Conservation (phyloP, 2,888 invertebrate species). For the Rhagonycha fulva region DNA sequence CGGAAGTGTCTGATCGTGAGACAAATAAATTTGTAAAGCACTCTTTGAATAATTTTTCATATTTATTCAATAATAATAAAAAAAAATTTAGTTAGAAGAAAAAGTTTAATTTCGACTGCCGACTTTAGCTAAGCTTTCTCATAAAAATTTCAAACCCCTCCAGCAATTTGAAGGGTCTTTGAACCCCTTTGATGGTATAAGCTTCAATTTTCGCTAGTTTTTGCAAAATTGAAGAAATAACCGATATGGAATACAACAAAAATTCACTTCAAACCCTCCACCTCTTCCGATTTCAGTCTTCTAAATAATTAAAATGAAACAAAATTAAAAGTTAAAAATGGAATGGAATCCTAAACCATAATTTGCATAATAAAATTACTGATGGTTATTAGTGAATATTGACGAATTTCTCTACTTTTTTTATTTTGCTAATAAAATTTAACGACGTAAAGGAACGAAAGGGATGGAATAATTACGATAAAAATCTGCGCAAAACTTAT, state of each 20-base stretch:
- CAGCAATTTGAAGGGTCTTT: not conserved
- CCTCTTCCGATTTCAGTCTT: not conserved
- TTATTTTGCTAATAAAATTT: slow-evolving; percentile 1
- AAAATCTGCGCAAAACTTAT: not conserved
- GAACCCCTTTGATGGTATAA: not conserved
- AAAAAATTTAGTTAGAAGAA: too few relatives aligned
- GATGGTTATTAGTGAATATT: not conserved
- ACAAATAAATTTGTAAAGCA: too few relatives aligned
- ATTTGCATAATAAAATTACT: not conserved
- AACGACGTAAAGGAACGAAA: not conserved
- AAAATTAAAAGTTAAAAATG: not conserved
- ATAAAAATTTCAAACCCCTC: not conserved
- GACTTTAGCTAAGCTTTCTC: not conserved
- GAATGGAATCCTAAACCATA: not conserved
- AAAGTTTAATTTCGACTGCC: too few relatives aligned
- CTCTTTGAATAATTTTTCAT: too few relatives aligned
- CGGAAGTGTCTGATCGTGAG: too few relatives aligned
- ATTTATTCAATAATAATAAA: too few relatives aligned
- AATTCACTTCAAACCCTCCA: too few relatives aligned
- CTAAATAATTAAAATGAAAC: not conserved
- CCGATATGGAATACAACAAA: too few relatives aligned
- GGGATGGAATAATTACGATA: not conserved
- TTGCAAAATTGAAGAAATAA: not conserved
- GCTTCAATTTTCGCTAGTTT: not conserved
- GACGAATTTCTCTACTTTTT: not conserved